Percentiles rank a stretch among this genome's conserved stretches.
These are phyloP conservation scores for Trichacis sp. DNA, from an alignment of 2,888 invertebrate species.

Conservation along the genomic window DNA sequence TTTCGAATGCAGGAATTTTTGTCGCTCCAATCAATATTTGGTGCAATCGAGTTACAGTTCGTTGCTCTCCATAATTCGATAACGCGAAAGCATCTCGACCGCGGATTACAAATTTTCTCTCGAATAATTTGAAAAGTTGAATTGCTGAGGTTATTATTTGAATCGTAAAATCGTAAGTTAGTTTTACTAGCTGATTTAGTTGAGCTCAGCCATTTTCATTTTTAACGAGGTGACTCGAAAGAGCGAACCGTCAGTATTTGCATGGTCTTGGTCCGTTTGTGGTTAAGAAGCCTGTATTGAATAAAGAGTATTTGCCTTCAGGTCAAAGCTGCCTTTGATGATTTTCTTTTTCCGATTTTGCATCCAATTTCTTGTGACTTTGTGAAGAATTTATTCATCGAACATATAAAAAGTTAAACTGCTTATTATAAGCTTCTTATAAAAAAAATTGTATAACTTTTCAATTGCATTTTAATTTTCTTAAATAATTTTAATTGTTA, in stretches of 20 bases:
- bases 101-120: background rate
- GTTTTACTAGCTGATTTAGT: background rate
- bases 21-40: background rate
- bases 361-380: slow-evolving; percentile 19
- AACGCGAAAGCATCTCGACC: background rate
- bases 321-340: no score
- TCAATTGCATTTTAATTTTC: no score
- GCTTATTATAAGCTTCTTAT: no score
- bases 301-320: slow-evolving; percentile 9
- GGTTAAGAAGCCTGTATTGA: slow-evolving; percentile 5
- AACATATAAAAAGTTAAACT: no score
- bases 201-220: slow-evolving; percentile 4
- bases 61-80: background rate
- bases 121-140: background rate
- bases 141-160: no score
- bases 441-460: no score
- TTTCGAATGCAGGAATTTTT: no score
- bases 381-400: no score
- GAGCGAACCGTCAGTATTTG: background rate
- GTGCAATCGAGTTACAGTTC: background rate
- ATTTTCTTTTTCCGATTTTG: slow-evolving; percentile 10
- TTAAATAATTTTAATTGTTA: no score
- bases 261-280: background rate
- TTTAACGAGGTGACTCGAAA: slow-evolving; percentile 7
- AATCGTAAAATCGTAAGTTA: background rate